Evolutionary conservation across 2,113 vertebrate genomes (phyloP).

Genomic region (Romanogobio albipinnatus): DNA sequence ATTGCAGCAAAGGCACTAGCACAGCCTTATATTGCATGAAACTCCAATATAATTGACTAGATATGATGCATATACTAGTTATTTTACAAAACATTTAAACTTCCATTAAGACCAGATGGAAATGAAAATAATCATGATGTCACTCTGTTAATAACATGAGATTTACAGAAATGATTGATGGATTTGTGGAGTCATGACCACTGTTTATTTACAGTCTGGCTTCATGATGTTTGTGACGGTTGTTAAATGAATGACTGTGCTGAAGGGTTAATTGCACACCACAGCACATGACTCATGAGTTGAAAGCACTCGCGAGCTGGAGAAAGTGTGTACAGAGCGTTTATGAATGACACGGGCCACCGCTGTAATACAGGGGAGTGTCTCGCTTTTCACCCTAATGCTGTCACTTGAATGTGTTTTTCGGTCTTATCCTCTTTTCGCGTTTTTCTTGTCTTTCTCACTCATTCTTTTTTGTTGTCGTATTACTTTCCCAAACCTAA

Average conservation of each 20-base stretch:
- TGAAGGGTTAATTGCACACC: background rate
- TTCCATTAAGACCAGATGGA: background rate
- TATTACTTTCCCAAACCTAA: background rate
- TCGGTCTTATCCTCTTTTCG: background rate
- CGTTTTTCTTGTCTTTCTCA: background rate
- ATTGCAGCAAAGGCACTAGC: background rate
- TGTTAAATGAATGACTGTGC: conserved; percentile 18
- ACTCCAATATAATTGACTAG: background rate
- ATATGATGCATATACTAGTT: background rate
- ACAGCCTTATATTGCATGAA: background rate
- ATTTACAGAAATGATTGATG: background rate
- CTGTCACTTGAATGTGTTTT: background rate
- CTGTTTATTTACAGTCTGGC: conserved; percentile 6
- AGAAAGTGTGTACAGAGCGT: background rate
- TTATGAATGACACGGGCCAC: background rate
- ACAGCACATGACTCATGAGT: conserved; percentile 4
- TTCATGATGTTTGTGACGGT: background rate
- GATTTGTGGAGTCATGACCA: conserved; percentile 20
- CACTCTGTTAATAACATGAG: background rate
- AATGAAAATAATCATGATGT: background rate
- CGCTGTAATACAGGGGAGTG: background rate
- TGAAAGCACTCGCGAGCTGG: background rate
- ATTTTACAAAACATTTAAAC: background rate
- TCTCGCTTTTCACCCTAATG: background rate
- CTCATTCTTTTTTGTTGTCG: background rate